Evolutionary conservation across 2,888 invertebrate genomes (phyloP).

Genomic region (Spialia ferax): DNA sequence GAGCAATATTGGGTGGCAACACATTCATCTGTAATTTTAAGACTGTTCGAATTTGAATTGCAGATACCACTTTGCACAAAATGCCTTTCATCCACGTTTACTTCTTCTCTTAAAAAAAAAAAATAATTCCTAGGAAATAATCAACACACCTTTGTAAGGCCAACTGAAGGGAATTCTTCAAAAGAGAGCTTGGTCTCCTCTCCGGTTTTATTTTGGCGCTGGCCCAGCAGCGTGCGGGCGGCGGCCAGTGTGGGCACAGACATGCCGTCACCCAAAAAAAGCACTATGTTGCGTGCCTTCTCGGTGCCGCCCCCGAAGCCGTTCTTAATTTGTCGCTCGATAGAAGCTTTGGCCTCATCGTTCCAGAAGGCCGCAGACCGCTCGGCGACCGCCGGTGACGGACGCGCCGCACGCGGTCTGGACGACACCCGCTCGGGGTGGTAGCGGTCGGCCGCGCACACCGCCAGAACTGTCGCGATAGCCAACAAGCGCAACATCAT

Average conservation of each 20-base stretch:
- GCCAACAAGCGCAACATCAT: conserved; percentile 8
- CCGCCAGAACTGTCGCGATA: neutral
- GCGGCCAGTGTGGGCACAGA: conserved; percentile 90
- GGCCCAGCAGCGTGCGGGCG: conserved; percentile 88
- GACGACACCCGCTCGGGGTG: conserved; percentile 60
- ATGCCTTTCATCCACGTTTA: too few species aligned
- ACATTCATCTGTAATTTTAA: too few species aligned
- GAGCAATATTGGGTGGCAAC: too few species aligned
- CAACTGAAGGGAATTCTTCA: conserved; percentile 88
- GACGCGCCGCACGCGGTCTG: conserved; percentile 53
- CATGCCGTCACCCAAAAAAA: conserved; percentile 93
- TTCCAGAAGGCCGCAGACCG: conserved; percentile 72
- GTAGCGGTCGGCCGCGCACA: conserved; percentile 19
- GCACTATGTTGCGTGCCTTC: conserved; percentile 85
- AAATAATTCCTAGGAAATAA: neutral
- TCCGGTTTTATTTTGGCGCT: conserved; percentile 81
- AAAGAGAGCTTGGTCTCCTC: conserved; percentile 88
- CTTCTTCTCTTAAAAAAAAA: neutral
- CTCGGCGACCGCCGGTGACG: conserved; percentile 45
- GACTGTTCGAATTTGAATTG: neutral
- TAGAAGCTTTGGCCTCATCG: conserved; percentile 69
- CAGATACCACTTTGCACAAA: neutral
- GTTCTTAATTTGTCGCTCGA: conserved; percentile 66
- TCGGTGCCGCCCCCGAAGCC: conserved; percentile 42
- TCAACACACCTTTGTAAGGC: conserved; percentile 87